A percentile compares a stretch with the other conserved stretches of the same genome.
phyloP scores from a whole-genome alignment of 2,797 vertebrate species.

The Spea hammondii region DNA sequence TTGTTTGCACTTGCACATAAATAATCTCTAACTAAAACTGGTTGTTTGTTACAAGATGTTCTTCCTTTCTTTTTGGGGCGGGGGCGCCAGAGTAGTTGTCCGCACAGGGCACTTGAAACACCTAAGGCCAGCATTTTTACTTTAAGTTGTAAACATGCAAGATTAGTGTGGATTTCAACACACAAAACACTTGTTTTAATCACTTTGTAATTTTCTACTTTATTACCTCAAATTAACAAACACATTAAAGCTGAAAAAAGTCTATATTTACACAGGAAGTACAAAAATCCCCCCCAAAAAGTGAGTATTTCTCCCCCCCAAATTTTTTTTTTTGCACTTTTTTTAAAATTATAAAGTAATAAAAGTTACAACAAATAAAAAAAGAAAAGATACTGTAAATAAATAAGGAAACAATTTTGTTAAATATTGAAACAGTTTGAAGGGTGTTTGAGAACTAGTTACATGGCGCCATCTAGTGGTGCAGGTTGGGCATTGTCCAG shows the following conservation, averaged over 20 bases:
- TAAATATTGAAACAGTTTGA: constrained; percentile 59
- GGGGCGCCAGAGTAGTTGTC: too few species aligned
- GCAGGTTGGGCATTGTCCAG: constrained; percentile 46
- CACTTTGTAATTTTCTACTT: constrained; percentile 81
- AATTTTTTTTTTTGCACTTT: constrained; percentile 48
- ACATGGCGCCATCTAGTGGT: constrained; percentile 60
- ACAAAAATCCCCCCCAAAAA: constrained; percentile 77
- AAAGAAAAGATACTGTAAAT: constrained; percentile 74
- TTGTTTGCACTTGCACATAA: too few species aligned
- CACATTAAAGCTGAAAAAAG: constrained; percentile 83
- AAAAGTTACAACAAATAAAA: constrained; percentile 79
- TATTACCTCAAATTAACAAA: constrained; percentile 85
- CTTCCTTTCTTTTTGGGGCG: too few species aligned
- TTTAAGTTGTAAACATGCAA: too few species aligned
- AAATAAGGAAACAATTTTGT: constrained; percentile 74
- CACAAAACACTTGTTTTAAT: not conserved
- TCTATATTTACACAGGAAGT: constrained; percentile 84
- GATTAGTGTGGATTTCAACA: not conserved
- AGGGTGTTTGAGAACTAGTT: constrained; percentile 59
- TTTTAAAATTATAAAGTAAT: constrained; percentile 82
- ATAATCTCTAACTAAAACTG: too few species aligned
- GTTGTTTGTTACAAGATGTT: too few species aligned
- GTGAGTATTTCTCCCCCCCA: constrained; percentile 66
- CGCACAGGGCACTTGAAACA: too few species aligned
- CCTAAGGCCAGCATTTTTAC: too few species aligned